phyloP scores from a whole-genome alignment of 2,888 invertebrate species.

The Ormyrus rosae region DNA sequence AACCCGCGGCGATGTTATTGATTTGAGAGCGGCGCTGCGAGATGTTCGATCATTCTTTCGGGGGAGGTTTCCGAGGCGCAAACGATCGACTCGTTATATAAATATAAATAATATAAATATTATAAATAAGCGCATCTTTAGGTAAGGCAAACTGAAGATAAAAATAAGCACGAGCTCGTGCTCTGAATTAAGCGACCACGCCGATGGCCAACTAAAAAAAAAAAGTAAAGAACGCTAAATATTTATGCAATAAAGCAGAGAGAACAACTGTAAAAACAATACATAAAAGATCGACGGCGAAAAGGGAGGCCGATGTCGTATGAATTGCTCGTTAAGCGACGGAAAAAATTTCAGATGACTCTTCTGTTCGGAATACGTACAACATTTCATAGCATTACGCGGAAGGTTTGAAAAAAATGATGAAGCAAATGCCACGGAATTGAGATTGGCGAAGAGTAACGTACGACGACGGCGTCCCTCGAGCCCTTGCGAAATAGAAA shows the following conservation, averaged over 20 bases:
- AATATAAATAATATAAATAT: slow-evolving; percentile 53
- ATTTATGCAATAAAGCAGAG: background rate
- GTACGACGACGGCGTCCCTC: slow-evolving; percentile 39
- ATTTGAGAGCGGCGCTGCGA: background rate
- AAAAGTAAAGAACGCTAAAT: slow-evolving; percentile 21
- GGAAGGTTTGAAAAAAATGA: too few relatives aligned
- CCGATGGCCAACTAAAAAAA: slow-evolving; percentile 2
- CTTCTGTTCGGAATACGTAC: too few relatives aligned
- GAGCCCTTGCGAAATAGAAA: slow-evolving; percentile 18
- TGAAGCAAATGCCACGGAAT: slow-evolving; percentile 58
- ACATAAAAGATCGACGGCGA: too few relatives aligned
- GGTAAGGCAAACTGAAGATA: slow-evolving; percentile 19
- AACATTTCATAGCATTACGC: too few relatives aligned
- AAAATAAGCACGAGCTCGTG: slow-evolving; percentile 1
- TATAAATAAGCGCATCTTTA: slow-evolving; percentile 47
- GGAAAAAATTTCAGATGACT: too few relatives aligned
- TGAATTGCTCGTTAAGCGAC: too few relatives aligned
- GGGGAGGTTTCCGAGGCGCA: slow-evolving; percentile 16
- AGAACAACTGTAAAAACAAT: too few relatives aligned
- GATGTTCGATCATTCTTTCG: background rate
- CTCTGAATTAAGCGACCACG: background rate
- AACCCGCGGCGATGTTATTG: background rate
- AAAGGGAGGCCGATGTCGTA: too few relatives aligned
- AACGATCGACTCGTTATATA: slow-evolving; percentile 27
- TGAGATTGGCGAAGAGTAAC: slow-evolving; percentile 51